Percentiles rank a stretch among this genome's conserved stretches.
Evolutionary conservation across 23 tunicate genomes (phyloP).

Genomic region (Halocynthia aurantium): DNA sequence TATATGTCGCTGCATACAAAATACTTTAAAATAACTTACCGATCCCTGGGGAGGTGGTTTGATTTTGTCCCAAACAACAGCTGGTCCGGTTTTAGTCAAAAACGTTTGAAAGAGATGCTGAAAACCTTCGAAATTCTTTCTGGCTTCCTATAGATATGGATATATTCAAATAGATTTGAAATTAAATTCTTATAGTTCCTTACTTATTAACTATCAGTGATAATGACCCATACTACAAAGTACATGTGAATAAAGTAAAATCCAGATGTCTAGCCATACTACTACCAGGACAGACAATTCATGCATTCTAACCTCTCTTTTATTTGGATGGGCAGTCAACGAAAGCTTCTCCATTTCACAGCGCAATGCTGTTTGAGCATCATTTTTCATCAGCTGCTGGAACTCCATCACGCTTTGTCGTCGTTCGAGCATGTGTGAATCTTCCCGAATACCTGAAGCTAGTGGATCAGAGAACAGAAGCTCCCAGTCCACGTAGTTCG

Average conservation of each 20-base stretch:
- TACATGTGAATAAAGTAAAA: no score
- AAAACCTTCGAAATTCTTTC: constrained; percentile 78
- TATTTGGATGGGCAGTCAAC: constrained; percentile 36
- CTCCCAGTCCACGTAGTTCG: constrained; percentile 83
- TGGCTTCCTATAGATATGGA: neutral
- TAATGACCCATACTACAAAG: no score
- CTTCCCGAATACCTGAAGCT: constrained; percentile 4
- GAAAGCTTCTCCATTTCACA: constrained; percentile 58
- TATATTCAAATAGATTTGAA: no score
- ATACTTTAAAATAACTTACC: constrained; percentile 27
- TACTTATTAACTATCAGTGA: no score
- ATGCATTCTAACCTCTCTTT: constrained; percentile 31
- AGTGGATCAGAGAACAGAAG: constrained; percentile 51
- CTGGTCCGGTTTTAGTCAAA: constrained; percentile 67
- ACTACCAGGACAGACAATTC: no score
- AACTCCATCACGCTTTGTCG: constrained; percentile 87
- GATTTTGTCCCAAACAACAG: constrained; percentile 84
- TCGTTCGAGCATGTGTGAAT: constrained; percentile 17
- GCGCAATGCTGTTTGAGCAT: constrained; percentile 85
- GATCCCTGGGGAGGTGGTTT: constrained; percentile 88
- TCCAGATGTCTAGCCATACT: no score
- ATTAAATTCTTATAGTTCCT: no score
- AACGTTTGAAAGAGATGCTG: constrained; percentile 67
- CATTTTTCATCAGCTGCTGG: constrained; percentile 95
- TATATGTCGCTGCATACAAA: neutral